These are phyloP conservation scores for Phymanthus crucifer DNA, from an alignment of 92 coral and sea anemone genomes.

Conservation along the genomic window DNA sequence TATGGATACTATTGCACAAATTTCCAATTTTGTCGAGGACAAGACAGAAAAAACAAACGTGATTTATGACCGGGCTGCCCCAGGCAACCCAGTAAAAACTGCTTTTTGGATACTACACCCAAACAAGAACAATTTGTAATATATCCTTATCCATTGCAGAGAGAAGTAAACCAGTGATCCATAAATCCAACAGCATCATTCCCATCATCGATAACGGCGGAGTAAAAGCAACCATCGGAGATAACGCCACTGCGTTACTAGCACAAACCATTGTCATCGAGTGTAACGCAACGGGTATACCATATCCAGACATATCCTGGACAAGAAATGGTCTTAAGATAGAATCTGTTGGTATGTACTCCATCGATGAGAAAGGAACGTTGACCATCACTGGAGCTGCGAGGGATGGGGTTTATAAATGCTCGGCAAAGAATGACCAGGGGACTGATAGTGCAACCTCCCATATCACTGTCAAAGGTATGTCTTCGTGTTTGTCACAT, in stretches of 20 bases:
- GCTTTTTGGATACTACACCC: no score
- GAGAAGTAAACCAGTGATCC: slow-evolving; percentile 35
- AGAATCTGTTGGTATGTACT: slow-evolving; percentile 33
- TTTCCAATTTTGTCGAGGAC: no score
- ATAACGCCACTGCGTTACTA: slow-evolving; percentile 52
- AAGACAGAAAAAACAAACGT: no score
- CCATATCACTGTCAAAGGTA: slow-evolving; percentile 55
- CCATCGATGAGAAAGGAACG: slow-evolving; percentile 43
- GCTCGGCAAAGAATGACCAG: slow-evolving; percentile 49
- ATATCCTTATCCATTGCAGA: not conserved
- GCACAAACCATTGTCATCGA: slow-evolving; percentile 49
- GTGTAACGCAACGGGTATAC: slow-evolving; percentile 67
- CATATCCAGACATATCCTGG: slow-evolving; percentile 59
- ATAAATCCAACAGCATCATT: slow-evolving; percentile 32
- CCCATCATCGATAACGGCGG: slow-evolving; percentile 42
- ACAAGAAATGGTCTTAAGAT: slow-evolving; percentile 53
- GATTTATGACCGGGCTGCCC: no score
- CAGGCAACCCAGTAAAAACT: no score
- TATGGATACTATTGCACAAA: no score
- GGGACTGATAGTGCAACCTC: slow-evolving; percentile 50
- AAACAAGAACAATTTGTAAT: no score
- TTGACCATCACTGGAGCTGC: slow-evolving; percentile 36
- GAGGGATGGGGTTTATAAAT: slow-evolving; percentile 39
- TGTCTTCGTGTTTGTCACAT: not conserved
- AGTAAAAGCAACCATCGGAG: slow-evolving; percentile 45